Percentiles rank a stretch among this genome's conserved stretches.
These are phyloP conservation scores for Lucilia cuprina DNA, from an alignment of 1,140 invertebrate genomes.

Conservation along the genomic window DNA sequence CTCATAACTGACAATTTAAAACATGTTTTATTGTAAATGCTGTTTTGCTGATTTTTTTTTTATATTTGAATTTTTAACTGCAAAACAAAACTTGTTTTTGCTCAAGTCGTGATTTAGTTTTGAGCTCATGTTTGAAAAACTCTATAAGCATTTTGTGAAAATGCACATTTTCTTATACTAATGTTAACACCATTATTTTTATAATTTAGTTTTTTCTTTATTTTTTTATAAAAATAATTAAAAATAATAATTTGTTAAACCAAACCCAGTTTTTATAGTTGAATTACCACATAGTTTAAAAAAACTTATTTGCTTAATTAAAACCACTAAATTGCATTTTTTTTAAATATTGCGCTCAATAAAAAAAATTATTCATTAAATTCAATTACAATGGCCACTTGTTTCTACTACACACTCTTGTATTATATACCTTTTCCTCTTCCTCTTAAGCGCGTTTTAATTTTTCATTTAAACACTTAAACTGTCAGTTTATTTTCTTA, in stretches of 20 bases:
- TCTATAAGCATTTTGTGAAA: not conserved
- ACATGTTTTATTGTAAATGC: not conserved
- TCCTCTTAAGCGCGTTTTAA: not conserved
- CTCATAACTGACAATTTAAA: not conserved
- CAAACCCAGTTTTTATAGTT: too few relatives aligned
- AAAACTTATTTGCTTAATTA: not conserved
- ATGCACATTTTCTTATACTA: too few relatives aligned
- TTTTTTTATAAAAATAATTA: too few relatives aligned
- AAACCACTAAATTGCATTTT: not conserved
- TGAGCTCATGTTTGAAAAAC: not conserved
- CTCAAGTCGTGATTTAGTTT: not conserved
- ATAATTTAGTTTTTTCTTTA: too few relatives aligned
- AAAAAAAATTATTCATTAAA: not conserved
- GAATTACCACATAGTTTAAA: not conserved
- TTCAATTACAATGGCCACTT: slow-evolving; percentile 1
- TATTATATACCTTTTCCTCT: too few relatives aligned
- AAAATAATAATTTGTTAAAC: too few relatives aligned
- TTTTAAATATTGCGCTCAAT: not conserved
- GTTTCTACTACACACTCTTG: not conserved
- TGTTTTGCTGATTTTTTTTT: too few relatives aligned
- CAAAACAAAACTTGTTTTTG: not conserved
- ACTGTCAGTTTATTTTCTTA: not conserved
- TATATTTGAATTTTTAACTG: not conserved
- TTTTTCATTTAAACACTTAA: slow-evolving; percentile 2
- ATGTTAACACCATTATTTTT: too few relatives aligned